Evolutionary conservation across 2,888 invertebrate species (phyloP), one percentile per base, ranked within the genome.

Genomic region (Enoplolaimus lenunculus): DNA sequence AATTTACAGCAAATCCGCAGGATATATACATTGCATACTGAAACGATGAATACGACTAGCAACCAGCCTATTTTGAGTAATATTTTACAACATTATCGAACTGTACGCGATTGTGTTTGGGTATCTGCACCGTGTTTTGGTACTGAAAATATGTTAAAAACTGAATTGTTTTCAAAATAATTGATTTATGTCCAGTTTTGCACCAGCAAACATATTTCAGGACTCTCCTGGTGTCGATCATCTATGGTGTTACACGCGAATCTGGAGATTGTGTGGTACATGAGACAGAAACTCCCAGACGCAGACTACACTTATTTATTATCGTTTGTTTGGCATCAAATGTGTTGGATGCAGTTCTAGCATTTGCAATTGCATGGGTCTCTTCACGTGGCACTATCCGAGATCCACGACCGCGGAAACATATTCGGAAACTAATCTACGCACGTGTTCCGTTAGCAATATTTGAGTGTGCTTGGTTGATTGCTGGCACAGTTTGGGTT

Each of bases 401-500:
- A 73, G 88, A 90, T 75, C 86, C 87, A 33, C 85, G 86, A 70
- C 86, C 87, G 2, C 84, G 91, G 75, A 85, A 86, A 77, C 84
- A 86, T 76, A 89, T 91, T 16, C 86, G 89, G 3, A 87, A 87
- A 34, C 83, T 90, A 68, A 82, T 90, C 31, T 86, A 89, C 75
- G 78, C 88, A 76, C 89, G 90, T 81, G 84, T 90, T 74, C 83
- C 88, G 73, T 82, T 91, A 72, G 86, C 90, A 75, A 77, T 90
- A 33, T 88, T 89, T 16, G 91, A 92, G 82, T 85, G 89, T 28
- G 86, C 85, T 1, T 87, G 90, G 84, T 90, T 90, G 77, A 85
- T 88, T 70, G 84, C 90, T 82, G 90, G 90, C 3, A 89, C 90
- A 1, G 85, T 89, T 81, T 90, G 90, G 90, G 87, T 89, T 75